Evolutionary conservation across 1,140 invertebrate genomes (phyloP).

Genomic region (Nasonia longicornis): DNA sequence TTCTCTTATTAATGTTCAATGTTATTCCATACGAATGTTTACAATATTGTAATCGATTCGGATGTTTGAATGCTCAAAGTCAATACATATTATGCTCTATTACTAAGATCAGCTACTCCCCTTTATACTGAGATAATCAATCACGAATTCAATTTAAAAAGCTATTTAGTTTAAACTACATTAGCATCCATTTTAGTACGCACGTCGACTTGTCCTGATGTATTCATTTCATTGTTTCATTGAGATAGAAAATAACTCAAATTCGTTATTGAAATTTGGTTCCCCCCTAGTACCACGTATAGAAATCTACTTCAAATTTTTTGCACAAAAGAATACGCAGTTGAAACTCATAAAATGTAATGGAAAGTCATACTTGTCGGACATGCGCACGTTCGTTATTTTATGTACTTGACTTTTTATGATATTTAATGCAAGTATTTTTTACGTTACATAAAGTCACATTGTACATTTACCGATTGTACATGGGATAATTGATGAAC

Average conservation of each 20-base stretch:
- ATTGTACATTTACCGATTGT: constrained; percentile 21
- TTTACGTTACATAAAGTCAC: constrained; percentile 25
- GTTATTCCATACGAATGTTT: too few relatives aligned
- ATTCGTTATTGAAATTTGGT: constrained; percentile 12
- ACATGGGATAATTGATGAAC: not conserved
- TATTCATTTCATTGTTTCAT: not conserved
- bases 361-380: constrained; percentile 39
- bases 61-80: too few relatives aligned
- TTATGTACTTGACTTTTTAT: constrained; percentile 9
- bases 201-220: too few relatives aligned
- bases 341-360: constrained; percentile 41
- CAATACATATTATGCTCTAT: too few relatives aligned
- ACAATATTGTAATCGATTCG: too few relatives aligned
- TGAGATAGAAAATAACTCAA: constrained; percentile 16
- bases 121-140: not conserved
- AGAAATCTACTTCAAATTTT: constrained; percentile 20
- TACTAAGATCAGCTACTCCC: too few relatives aligned
- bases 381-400: not conserved
- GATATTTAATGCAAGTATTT: constrained; percentile 18
- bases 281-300: not conserved
- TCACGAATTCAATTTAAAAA: not conserved
- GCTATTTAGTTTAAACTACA: not conserved
- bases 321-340: constrained; percentile 29
- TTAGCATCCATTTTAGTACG: too few relatives aligned
- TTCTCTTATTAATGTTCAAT: too few relatives aligned